These are phyloP conservation scores for Neria commutata DNA, from an alignment of 2,888 invertebrate species.

Conservation along the genomic window DNA sequence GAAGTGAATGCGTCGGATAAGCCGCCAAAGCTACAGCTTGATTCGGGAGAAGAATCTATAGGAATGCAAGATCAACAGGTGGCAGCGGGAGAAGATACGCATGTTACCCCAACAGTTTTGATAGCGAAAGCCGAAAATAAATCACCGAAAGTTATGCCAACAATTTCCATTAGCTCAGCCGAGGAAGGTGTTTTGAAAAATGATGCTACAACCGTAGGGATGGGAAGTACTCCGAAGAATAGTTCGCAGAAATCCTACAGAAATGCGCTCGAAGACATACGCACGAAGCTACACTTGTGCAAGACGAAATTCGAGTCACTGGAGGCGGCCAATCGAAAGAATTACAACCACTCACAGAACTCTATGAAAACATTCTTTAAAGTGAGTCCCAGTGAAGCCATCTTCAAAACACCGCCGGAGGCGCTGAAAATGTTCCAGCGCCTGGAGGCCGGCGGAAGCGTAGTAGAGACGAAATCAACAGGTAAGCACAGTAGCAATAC, in stretches of 20 bases:
- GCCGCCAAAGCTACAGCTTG: not conserved
- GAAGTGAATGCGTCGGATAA: conserved; percentile 48
- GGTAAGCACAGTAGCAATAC: conserved; percentile 17
- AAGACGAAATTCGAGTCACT: conserved; percentile 58
- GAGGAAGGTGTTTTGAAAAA: not conserved
- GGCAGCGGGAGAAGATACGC: not conserved
- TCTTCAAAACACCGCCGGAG: conserved; percentile 44
- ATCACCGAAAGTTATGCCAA: not conserved
- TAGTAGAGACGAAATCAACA: conserved; percentile 30
- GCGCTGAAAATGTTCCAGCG: conserved; percentile 53
- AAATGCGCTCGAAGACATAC: conserved; percentile 58
- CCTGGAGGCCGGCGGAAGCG: conserved; percentile 39
- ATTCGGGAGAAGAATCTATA: too few species aligned
- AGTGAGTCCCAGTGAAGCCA: conserved; percentile 34
- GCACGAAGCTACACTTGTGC: conserved; percentile 56
- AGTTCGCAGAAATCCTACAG: conserved; percentile 49
- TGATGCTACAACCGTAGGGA: conserved; percentile 28
- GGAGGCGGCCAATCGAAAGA: conserved; percentile 56
- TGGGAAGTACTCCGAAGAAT: too few species aligned
- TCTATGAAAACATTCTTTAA: conserved; percentile 59
- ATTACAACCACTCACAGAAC: conserved; percentile 53
- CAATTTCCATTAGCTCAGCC: not conserved
- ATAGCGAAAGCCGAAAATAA: not conserved
- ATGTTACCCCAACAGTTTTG: not conserved
- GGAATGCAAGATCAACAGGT: conserved; percentile 1